Percentiles rank a stretch among this genome's conserved stretches.
phyloP scores from a whole-genome alignment of 2,888 invertebrate species.

The Ceraclea dissimilis region DNA sequence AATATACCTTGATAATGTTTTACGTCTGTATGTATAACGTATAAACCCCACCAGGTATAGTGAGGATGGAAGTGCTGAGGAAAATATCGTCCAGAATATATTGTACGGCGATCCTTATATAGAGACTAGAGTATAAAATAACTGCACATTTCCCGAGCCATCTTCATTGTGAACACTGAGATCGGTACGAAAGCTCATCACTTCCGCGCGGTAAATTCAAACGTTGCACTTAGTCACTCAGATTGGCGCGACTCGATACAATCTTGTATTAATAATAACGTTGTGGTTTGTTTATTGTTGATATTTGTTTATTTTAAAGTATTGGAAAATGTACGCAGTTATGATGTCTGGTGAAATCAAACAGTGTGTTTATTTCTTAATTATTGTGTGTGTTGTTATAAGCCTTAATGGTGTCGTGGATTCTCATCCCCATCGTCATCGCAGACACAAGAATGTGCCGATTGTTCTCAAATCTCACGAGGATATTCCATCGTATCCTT shows the following conservation, averaged over 20 bases:
- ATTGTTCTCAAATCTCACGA: no score
- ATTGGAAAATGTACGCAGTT: no score
- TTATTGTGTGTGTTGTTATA: neutral
- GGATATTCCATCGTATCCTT: neutral
- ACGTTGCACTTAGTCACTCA: no score
- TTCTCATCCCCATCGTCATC: neutral
- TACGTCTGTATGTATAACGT: neutral
- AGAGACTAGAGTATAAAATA: constrained; percentile 10
- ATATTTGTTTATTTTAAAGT: neutral
- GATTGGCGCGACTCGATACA: neutral
- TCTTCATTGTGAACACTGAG: constrained; percentile 19
- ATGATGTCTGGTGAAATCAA: no score
- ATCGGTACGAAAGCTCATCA: constrained; percentile 15
- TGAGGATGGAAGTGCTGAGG: constrained; percentile 6
- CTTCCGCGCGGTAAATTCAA: constrained; percentile 9
- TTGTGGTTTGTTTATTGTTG: neutral
- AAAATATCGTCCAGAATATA: constrained; percentile 10
- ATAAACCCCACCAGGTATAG: neutral
- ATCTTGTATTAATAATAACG: no score
- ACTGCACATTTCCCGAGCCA: constrained; percentile 15
- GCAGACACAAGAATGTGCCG: neutral
- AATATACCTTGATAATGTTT: neutral
- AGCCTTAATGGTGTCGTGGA: neutral
- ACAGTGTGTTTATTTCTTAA: neutral
- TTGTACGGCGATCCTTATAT: neutral